Conservation (phyloP, 2,113 vertebrate genomes). For the Cavia porcellus region DNA sequence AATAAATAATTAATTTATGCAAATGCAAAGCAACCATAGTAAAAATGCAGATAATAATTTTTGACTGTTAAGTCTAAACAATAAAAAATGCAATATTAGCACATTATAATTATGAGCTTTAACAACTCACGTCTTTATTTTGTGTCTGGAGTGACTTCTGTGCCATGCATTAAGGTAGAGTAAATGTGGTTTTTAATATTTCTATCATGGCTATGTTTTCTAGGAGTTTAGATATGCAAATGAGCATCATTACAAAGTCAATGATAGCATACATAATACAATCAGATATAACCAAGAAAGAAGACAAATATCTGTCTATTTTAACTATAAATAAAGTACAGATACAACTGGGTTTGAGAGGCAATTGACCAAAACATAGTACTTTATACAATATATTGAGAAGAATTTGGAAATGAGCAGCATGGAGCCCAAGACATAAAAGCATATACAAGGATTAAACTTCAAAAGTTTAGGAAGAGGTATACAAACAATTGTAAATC, state of each 20-base stretch:
- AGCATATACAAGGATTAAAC: background rate
- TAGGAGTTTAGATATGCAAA: constrained; percentile 25
- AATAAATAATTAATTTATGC: background rate
- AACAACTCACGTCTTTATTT: background rate
- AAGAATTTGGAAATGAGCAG: background rate
- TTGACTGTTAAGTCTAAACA: background rate
- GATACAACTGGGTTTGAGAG: background rate
- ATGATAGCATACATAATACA: background rate
- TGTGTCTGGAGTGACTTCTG: background rate
- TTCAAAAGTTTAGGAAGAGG: background rate
- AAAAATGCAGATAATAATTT: background rate
- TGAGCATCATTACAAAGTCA: background rate
- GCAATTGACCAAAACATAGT: background rate
- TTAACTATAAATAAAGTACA: background rate
- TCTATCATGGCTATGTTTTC: background rate
- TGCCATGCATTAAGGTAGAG: background rate
- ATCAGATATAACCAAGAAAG: background rate
- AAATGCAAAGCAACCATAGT: background rate
- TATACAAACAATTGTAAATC: background rate
- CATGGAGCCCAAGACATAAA: background rate
- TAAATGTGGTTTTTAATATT: constrained; percentile 35
- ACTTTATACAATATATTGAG: background rate
- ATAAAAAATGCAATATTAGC: background rate
- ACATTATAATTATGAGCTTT: background rate
- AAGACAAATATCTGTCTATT: background rate